phyloP scores from a whole-genome alignment of 2,113 vertebrate genomes.

The Malurus elegans region DNA sequence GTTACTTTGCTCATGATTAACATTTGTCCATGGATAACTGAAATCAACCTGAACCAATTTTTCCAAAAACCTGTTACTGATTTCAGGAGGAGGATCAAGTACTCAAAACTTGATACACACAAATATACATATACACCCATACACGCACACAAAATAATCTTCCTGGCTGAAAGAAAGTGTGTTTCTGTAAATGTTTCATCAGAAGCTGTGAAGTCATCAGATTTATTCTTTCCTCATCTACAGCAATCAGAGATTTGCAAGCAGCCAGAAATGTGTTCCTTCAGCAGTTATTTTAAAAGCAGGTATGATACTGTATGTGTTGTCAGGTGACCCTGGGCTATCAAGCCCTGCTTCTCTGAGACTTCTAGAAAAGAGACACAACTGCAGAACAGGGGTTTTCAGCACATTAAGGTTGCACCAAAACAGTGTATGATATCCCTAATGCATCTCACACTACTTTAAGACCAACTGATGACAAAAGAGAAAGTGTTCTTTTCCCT shows the following conservation, averaged over 20 bases:
- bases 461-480: not conserved
- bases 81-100: not conserved
- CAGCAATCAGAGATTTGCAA: not conserved
- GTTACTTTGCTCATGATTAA: not conserved
- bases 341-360: not conserved
- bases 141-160: not conserved
- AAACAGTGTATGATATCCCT: not conserved
- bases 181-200: not conserved
- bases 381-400: not conserved
- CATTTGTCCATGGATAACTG: not conserved
- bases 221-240: not conserved
- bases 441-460: not conserved
- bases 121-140: not conserved
- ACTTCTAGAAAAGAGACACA: not conserved
- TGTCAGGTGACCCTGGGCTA: not conserved
- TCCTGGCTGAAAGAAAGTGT: not conserved
- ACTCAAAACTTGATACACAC: not conserved
- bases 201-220: not conserved
- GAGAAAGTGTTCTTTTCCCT: not conserved
- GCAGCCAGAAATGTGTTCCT: not conserved
- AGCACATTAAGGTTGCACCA: not conserved
- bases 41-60: not conserved
- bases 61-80: not conserved
- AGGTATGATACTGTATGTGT: not conserved
- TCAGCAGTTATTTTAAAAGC: not conserved